phyloP scores from a whole-genome alignment of 1,140 invertebrate species.

The Drosophila quadrilineata region DNA sequence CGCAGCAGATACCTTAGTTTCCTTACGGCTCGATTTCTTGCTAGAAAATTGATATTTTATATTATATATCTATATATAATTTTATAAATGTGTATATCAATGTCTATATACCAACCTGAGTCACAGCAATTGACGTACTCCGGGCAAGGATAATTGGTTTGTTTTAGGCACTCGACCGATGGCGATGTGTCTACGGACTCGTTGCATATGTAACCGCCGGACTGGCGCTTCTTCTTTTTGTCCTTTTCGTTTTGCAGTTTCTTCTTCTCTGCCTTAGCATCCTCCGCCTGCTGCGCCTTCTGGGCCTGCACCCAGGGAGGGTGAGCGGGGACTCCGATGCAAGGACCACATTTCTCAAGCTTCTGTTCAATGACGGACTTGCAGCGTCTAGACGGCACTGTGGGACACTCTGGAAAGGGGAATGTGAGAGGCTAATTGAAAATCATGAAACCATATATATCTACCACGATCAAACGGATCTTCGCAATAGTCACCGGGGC shows the following conservation, averaged over 20 bases:
- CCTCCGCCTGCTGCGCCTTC: slow-evolving; percentile 8
- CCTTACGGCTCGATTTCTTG: slow-evolving; percentile 21
- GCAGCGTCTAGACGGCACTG: slow-evolving; percentile 39
- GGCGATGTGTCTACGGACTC: not conserved
- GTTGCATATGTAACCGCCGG: slow-evolving; percentile 29
- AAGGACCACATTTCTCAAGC: slow-evolving; percentile 54
- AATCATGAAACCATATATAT: not conserved
- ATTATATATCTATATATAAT: not conserved
- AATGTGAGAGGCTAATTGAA: too few species aligned
- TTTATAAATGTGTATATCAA: too few species aligned
- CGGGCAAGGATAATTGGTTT: slow-evolving; percentile 22
- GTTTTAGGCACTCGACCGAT: not conserved
- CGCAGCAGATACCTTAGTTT: slow-evolving; percentile 12
- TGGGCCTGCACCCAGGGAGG: slow-evolving; percentile 23
- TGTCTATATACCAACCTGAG: slow-evolving; percentile 20
- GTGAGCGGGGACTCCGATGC: slow-evolving; percentile 33
- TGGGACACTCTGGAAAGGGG: slow-evolving; percentile 46
- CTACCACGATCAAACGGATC: slow-evolving; percentile 69
- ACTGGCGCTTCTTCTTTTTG: slow-evolving; percentile 35
- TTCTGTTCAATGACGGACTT: slow-evolving; percentile 44
- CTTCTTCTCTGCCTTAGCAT: not conserved
- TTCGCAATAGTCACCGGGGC: slow-evolving; percentile 66
- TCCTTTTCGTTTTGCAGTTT: not conserved
- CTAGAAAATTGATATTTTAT: not conserved
- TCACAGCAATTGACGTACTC: slow-evolving; percentile 48